Conservation (phyloP, 2,888 invertebrate species). For the Tetropium fuscum region DNA sequence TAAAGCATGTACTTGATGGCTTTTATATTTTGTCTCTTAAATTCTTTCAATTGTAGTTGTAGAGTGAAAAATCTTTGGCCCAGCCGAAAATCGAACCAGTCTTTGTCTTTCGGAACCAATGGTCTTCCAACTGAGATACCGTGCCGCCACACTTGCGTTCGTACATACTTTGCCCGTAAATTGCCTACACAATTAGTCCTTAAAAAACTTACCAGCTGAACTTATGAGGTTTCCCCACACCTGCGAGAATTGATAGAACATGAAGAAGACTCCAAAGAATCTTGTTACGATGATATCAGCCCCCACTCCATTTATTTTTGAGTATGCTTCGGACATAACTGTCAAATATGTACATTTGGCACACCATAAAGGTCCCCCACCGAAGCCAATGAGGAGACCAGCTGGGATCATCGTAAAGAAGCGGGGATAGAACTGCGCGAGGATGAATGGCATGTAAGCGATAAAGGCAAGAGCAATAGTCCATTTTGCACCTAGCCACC, state of each 20-base stretch:
- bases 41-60: too few species aligned
- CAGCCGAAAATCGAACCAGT: too few species aligned
- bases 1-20: too few species aligned
- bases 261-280: constrained; percentile 96
- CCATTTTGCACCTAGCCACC: constrained; percentile 93
- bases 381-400: constrained; percentile 85
- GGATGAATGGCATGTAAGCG: constrained; percentile 93
- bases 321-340: constrained; percentile 83
- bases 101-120: too few species aligned
- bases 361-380: constrained; percentile 95
- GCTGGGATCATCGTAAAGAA: constrained; percentile 88
- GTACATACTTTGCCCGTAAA: too few species aligned
- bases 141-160: too few species aligned
- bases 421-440: constrained; percentile 89
- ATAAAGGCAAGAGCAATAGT: constrained; percentile 86
- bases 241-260: constrained; percentile 96
- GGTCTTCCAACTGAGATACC: too few species aligned
- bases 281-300: constrained; percentile 86
- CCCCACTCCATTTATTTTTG: constrained; percentile 75
- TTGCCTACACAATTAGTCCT: too few species aligned
- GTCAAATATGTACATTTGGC: constrained; percentile 96
- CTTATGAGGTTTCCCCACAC: constrained; percentile 95
- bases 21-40: too few species aligned
- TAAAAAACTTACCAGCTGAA: constrained; percentile 74
- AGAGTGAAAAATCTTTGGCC: too few species aligned